phyloP scores from a whole-genome alignment of 2,113 vertebrate genomes.

The Glareola pratincola region DNA sequence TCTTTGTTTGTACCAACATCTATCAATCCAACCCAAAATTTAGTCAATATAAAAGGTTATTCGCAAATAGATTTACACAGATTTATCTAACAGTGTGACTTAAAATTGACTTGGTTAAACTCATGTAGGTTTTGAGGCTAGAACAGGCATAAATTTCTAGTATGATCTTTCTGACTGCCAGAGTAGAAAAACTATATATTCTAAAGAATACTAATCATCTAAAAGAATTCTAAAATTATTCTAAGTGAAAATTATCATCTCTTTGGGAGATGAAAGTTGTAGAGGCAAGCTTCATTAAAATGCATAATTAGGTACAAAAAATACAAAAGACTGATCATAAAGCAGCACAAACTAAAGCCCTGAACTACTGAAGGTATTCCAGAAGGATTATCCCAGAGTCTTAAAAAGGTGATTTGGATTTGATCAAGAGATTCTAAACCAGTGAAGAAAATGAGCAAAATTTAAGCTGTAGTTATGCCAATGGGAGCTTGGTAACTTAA shows the following conservation, averaged over 20 bases:
- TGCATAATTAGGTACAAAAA: constrained; percentile 50
- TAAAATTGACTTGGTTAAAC: neutral
- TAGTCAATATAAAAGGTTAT: neutral
- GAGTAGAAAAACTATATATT: constrained; percentile 35
- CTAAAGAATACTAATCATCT: constrained; percentile 53
- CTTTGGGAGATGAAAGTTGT: constrained; percentile 55
- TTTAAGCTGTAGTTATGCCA: constrained; percentile 1
- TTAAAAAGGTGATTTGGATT: constrained; percentile 41
- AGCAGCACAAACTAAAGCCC: constrained; percentile 37
- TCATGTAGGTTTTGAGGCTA: neutral
- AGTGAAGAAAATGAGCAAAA: constrained; percentile 28
- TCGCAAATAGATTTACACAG: neutral
- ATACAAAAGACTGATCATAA: constrained; percentile 62
- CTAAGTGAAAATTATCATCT: constrained; percentile 65
- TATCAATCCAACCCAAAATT: neutral
- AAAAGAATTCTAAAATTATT: constrained; percentile 63
- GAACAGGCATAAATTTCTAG: constrained; percentile 3
- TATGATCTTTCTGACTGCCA: neutral
- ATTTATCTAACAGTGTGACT: neutral
- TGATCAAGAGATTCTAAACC: constrained; percentile 31
- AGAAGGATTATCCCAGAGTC: constrained; percentile 31
- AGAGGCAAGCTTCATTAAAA: constrained; percentile 55
- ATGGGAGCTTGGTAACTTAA: neutral
- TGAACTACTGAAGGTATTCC: constrained; percentile 33
- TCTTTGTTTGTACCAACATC: neutral